Evolutionary conservation across 1,140 invertebrate species (phyloP), one percentile per base, ranked within the genome.

Genomic region (Drosophila nebulosa): DNA sequence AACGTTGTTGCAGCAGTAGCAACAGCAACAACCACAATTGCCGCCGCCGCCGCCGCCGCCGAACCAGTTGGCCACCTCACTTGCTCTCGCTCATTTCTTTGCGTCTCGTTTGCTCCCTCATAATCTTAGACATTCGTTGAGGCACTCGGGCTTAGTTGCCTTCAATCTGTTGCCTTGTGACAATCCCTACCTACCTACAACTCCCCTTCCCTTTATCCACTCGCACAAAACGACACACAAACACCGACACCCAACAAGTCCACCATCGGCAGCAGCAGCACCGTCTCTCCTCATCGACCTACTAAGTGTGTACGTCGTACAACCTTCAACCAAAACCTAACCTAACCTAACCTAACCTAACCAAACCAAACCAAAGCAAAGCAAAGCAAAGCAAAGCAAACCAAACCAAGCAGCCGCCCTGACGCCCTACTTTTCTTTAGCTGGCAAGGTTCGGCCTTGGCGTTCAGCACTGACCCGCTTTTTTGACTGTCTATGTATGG

Each of bases 391-490:
- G n/a, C n/a, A n/a, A n/a, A n/a, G n/a, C 24, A 2, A 36, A 51
- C 63, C 70, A 67, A 46, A 68, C 74, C 66, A 80, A 74, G 67
- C 77, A 81, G 83, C 74, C 70, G 78, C 70, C 71, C 74, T 69
- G 83, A 69, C 75, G 83, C 75, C 83, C 83, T 88, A 88, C 78
- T 83, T 89, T 84, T 16, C 42, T 51, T 76, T 74, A 69, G 68
- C 55, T 71, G 71, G 68, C 86, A 83, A 89, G 78, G 78, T 81
- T 81, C 80, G 86, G 78, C 86, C 86, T 90, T 90, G 86, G 80
- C 78, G 79, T 75, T 85, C 85, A 85, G 81, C 85, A 89, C 72
- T 81, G 86, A 90, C 86, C 86, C 68, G 80, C 86, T 83, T 86
- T 79, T 64, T 64, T 35, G 18, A 68, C 30, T 51, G 39, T 65